phyloP scores from a whole-genome alignment of 1,140 invertebrate genomes.

The Chymomyza costata region DNA sequence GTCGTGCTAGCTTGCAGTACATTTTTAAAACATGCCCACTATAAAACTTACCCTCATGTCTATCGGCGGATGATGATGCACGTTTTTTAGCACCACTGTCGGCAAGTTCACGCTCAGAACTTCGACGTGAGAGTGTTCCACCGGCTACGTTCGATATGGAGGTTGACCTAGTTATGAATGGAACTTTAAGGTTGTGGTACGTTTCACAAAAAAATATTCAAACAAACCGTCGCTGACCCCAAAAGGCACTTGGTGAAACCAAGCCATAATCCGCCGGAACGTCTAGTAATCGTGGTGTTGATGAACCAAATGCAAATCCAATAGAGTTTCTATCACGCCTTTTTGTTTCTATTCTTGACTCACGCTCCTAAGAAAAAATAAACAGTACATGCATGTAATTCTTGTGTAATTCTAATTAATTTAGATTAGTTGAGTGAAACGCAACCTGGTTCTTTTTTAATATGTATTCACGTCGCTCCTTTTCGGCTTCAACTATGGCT shows the following conservation, averaged over 20 bases:
- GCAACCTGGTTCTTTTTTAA: conserved; percentile 84
- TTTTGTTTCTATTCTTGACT: conserved; percentile 86
- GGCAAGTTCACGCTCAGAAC: conserved; percentile 86
- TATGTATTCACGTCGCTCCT: conserved; percentile 88
- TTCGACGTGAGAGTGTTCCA: conserved; percentile 86
- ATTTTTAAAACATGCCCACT: neutral
- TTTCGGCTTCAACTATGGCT: conserved; percentile 89
- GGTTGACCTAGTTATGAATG: conserved; percentile 81
- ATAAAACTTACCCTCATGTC: conserved; percentile 80
- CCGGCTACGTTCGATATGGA: conserved; percentile 88
- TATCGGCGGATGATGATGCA: conserved; percentile 84
- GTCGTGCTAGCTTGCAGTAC: conserved; percentile 4
- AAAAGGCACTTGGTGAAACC: conserved; percentile 79
- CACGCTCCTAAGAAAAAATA: conserved; percentile 79
- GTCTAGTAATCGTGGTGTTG: conserved; percentile 89
- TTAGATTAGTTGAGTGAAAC: neutral
- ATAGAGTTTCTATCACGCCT: conserved; percentile 81
- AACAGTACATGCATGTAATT: neutral
- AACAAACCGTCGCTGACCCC: conserved; percentile 83
- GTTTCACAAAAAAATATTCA: neutral
- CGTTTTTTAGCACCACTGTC: conserved; percentile 88
- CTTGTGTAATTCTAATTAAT: conserved; percentile 3
- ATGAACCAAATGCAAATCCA: conserved; percentile 90
- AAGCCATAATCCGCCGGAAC: conserved; percentile 82
- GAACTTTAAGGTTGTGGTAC: neutral